A percentile compares a stretch with the other conserved stretches of the same genome.
Evolutionary conservation across 1,140 invertebrate species (phyloP).

Genomic region (Stenopsyche tienmushanensis): DNA sequence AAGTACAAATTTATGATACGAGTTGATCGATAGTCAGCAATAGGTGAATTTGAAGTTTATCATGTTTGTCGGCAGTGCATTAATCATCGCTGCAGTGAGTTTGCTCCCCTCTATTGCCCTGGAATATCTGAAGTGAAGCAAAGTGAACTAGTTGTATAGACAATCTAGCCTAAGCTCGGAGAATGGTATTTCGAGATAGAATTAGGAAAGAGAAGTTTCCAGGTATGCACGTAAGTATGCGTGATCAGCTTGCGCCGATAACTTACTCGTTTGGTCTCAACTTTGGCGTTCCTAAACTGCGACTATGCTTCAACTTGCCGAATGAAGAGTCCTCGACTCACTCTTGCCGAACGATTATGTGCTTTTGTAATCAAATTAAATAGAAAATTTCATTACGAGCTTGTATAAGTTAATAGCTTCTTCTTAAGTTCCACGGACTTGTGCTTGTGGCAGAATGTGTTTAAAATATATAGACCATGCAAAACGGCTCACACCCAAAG

Average conservation of each 20-base stretch:
- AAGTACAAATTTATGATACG: too few species aligned
- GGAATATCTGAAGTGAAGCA: too few species aligned
- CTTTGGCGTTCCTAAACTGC: background rate
- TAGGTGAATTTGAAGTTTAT: too few species aligned
- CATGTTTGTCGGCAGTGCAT: too few species aligned
- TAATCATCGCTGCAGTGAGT: background rate
- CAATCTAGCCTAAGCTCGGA: too few species aligned
- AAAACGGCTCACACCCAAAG: too few species aligned
- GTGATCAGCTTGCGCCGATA: slow-evolving; percentile 24
- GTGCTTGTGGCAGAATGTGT: too few species aligned
- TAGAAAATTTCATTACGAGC: background rate
- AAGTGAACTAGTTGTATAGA: too few species aligned
- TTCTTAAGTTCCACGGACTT: too few species aligned
- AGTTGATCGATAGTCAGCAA: too few species aligned
- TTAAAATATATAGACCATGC: too few species aligned
- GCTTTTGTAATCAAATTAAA: background rate
- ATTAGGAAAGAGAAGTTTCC: slow-evolving; percentile 26
- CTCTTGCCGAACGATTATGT: background rate
- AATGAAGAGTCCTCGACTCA: background rate
- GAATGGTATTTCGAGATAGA: slow-evolving; percentile 19
- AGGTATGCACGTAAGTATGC: slow-evolving; percentile 23
- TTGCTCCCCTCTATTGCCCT: too few species aligned
- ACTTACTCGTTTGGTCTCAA: slow-evolving; percentile 20
- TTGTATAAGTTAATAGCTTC: background rate
- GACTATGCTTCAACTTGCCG: background rate